These are phyloP conservation scores for Vandiemenella viatica DNA, from an alignment of 2,888 invertebrate genomes.

Conservation along the genomic window DNA sequence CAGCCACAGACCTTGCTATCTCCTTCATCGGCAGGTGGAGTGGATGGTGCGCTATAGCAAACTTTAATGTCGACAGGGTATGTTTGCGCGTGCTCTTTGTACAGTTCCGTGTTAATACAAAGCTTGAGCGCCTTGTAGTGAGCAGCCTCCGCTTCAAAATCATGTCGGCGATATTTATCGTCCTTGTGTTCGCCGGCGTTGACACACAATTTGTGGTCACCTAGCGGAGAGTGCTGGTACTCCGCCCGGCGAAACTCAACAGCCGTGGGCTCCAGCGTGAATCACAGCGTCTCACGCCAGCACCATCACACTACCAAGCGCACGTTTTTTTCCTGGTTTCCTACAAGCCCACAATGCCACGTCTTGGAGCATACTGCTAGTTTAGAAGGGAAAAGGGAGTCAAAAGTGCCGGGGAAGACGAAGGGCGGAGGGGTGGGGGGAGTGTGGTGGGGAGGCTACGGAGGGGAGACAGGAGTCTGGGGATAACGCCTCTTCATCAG, in stretches of 20 bases:
- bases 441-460: slow-evolving; percentile 5
- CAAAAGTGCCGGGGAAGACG: slow-evolving; percentile 4
- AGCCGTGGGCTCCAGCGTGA: slow-evolving; percentile 38
- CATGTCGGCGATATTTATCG: slow-evolving; percentile 8
- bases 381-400: slow-evolving; percentile 10
- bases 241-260: slow-evolving; percentile 38
- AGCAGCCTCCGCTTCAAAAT: too few species aligned
- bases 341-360: slow-evolving; percentile 1
- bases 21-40: slow-evolving; percentile 9
- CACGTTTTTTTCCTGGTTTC: background rate
- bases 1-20: slow-evolving; percentile 2
- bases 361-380: slow-evolving; percentile 8
- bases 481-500: slow-evolving; percentile 14
- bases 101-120: too few species aligned
- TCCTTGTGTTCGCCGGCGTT: slow-evolving; percentile 10
- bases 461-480: slow-evolving; percentile 9
- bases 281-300: slow-evolving; percentile 1
- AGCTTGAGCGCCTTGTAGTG: too few species aligned
- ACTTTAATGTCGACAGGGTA: slow-evolving; percentile 14
- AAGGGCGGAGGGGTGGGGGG: slow-evolving; percentile 3
- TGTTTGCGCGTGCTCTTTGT: too few species aligned
- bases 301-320: slow-evolving; percentile 1
- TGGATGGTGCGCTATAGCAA: slow-evolving; percentile 16
- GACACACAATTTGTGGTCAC: slow-evolving; percentile 9
- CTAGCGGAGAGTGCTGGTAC: slow-evolving; percentile 16